Evolutionary conservation across 1,140 invertebrate genomes (phyloP).

Genomic region (Wasmannia auropunctata): DNA sequence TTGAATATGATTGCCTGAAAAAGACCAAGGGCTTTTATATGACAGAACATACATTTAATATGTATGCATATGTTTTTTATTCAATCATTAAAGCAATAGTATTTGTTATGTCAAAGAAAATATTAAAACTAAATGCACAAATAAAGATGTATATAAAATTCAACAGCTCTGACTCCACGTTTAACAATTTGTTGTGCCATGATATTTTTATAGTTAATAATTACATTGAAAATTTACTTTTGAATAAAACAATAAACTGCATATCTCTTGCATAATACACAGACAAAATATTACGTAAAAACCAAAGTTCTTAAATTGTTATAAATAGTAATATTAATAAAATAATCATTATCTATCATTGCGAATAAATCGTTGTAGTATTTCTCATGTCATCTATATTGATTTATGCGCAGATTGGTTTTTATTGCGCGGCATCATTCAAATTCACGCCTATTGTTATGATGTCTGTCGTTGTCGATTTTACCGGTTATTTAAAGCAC

Average conservation of each 20-base stretch:
- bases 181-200: background rate
- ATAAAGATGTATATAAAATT: background rate
- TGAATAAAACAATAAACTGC: background rate
- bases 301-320: background rate
- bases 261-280: background rate
- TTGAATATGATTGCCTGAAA: background rate
- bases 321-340: background rate
- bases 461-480: background rate
- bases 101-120: background rate
- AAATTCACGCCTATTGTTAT: background rate
- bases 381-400: background rate
- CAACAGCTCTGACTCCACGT: background rate
- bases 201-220: background rate
- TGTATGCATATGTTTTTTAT: background rate
- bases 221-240: background rate
- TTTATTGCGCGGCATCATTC: background rate
- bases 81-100: background rate
- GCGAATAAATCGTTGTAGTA: background rate
- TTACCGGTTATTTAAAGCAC: constrained; percentile 15
- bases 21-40: background rate
- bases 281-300: background rate
- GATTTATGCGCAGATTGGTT: background rate
- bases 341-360: background rate
- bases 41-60: constrained; percentile 11
- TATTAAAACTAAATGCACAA: background rate